Conservation (phyloP, 2,888 invertebrate genomes). For the Eurytoma adleriae region DNA sequence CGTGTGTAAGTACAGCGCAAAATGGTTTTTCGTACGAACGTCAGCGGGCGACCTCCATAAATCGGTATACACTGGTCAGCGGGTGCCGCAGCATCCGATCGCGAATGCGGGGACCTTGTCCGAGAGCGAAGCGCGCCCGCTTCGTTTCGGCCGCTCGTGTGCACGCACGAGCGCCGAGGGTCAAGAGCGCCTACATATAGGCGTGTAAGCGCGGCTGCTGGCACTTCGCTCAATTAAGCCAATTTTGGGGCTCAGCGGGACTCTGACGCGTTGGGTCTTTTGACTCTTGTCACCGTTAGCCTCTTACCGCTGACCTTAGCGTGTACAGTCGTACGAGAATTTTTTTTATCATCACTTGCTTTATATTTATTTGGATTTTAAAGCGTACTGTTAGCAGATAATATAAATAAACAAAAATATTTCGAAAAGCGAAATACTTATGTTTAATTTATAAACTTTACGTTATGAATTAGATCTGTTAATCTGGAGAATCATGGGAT, state of each 20-base stretch:
- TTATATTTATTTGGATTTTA: too few relatives aligned
- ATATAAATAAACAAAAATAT: too few relatives aligned
- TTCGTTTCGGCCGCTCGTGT: slow-evolving; percentile 51
- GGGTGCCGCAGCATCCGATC: slow-evolving; percentile 6
- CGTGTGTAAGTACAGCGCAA: slow-evolving; percentile 9
- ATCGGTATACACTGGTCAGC: slow-evolving; percentile 14
- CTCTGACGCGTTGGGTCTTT: slow-evolving; percentile 18
- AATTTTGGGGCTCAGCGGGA: slow-evolving; percentile 61
- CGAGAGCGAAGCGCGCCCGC: slow-evolving; percentile 23
- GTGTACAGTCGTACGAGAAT: not conserved
- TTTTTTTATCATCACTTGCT: not conserved
- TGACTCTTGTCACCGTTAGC: slow-evolving; percentile 3
- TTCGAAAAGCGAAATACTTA: not conserved
- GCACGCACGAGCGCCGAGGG: slow-evolving; percentile 51
- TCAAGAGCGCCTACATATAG: slow-evolving; percentile 35
- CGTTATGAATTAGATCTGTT: too few relatives aligned
- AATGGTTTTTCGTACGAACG: slow-evolving; percentile 38
- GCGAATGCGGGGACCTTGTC: slow-evolving; percentile 24
- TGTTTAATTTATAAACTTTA: too few relatives aligned
- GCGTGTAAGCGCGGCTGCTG: slow-evolving; percentile 44
- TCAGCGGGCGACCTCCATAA: slow-evolving; percentile 42
- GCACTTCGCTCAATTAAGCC: slow-evolving; percentile 65
- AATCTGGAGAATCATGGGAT: too few relatives aligned
- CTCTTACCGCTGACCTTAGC: not conserved
- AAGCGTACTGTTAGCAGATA: too few relatives aligned